A percentile compares a stretch with the other conserved stretches of the same genome.
Evolutionary conservation across 2,888 invertebrate species (phyloP).

Genomic region (Cephalotes varians): DNA sequence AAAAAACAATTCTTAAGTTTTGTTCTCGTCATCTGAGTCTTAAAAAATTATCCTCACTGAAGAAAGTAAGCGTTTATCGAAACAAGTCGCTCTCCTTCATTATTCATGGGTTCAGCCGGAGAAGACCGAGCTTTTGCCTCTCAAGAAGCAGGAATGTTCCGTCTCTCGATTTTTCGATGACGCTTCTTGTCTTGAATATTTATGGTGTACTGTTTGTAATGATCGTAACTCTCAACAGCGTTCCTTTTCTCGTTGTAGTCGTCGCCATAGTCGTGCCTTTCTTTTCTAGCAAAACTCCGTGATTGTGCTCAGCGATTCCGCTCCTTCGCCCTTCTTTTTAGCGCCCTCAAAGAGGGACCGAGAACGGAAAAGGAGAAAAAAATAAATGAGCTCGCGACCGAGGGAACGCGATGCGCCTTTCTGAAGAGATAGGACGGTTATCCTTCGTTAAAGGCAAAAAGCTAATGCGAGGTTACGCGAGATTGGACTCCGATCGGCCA

Average conservation of each 20-base stretch:
- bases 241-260: slow-evolving; percentile 17
- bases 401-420: slow-evolving; percentile 47
- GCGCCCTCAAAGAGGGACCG: background rate
- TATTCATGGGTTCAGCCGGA: slow-evolving; percentile 68
- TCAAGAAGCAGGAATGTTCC: slow-evolving; percentile 22
- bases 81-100: slow-evolving; percentile 66
- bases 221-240: slow-evolving; percentile 31
- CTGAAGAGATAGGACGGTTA: slow-evolving; percentile 50
- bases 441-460: slow-evolving; percentile 73
- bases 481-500: slow-evolving; percentile 74
- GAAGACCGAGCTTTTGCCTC: slow-evolving; percentile 42
- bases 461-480: slow-evolving; percentile 71
- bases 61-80: slow-evolving; percentile 72
- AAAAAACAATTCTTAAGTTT: slow-evolving; percentile 47
- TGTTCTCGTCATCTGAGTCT: background rate
- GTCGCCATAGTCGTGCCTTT: slow-evolving; percentile 15
- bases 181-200: slow-evolving; percentile 63
- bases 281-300: slow-evolving; percentile 28
- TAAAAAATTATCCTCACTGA: slow-evolving; percentile 57
- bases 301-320: slow-evolving; percentile 31
- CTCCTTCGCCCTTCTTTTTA: slow-evolving; percentile 18
- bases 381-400: slow-evolving; percentile 47
- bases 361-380: slow-evolving; percentile 21
- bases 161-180: slow-evolving; percentile 67
- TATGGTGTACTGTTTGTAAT: slow-evolving; percentile 49